Percentiles rank a stretch among this genome's conserved stretches.
phyloP scores from a whole-genome alignment of 2,797 vertebrate species.

The Sebastes aleutianus region DNA sequence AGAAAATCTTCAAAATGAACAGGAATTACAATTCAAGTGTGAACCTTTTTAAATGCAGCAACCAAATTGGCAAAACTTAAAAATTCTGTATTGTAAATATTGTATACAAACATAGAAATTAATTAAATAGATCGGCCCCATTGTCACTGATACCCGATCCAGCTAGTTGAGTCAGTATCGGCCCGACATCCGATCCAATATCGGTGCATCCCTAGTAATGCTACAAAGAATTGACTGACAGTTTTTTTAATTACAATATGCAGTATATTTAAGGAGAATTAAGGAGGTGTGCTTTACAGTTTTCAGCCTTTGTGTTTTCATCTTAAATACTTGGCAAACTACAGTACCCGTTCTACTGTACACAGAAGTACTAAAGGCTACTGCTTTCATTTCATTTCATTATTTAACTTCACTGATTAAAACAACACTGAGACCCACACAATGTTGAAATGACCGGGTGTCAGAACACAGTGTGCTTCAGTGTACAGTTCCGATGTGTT shows the following conservation, averaged over 20 bases:
- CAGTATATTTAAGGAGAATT: neutral
- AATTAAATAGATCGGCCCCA: too few relatives aligned
- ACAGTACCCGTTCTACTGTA: neutral
- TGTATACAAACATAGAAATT: too few relatives aligned
- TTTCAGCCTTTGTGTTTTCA: neutral
- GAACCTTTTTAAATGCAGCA: too few relatives aligned
- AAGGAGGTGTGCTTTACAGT: neutral
- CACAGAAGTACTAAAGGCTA: neutral
- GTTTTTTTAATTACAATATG: neutral
- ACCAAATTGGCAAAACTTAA: too few relatives aligned
- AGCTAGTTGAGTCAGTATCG: too few relatives aligned
- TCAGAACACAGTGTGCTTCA: neutral
- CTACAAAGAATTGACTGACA: neutral
- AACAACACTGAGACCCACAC: neutral
- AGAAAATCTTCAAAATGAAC: too few relatives aligned
- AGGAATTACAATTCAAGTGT: too few relatives aligned
- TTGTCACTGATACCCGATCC: too few relatives aligned
- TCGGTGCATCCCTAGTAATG: too few relatives aligned
- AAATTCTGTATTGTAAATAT: too few relatives aligned
- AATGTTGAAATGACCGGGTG: neutral
- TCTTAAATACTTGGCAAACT: neutral
- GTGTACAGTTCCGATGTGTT: conserved; percentile 17
- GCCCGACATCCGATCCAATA: too few relatives aligned
- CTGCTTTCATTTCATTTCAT: conserved; percentile 13
- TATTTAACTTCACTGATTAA: conserved; percentile 9